phyloP scores from a whole-genome alignment of 2,888 invertebrate species.

The Ochropacha duplaris region DNA sequence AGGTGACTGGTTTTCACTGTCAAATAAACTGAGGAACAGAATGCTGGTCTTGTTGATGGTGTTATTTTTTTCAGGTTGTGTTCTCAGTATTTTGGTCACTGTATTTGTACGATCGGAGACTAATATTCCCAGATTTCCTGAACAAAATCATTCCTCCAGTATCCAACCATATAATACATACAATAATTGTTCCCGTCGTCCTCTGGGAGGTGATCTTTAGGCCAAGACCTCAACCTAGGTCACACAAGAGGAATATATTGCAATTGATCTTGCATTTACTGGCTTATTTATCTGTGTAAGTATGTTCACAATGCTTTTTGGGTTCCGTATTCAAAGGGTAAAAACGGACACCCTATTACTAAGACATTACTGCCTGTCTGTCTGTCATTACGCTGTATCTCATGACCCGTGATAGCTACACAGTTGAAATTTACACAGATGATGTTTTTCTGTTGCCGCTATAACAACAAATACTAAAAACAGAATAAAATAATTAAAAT shows the following conservation, averaged over 20 bases:
- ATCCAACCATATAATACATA: slow-evolving; percentile 67
- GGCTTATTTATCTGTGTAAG: slow-evolving; percentile 61
- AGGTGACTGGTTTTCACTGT: too few relatives aligned
- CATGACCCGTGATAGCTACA: too few relatives aligned
- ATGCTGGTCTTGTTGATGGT: neutral
- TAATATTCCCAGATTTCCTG: slow-evolving; percentile 54
- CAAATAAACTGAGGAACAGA: too few relatives aligned
- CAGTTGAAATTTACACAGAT: too few relatives aligned
- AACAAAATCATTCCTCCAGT: slow-evolving; percentile 46
- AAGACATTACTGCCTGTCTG: too few relatives aligned
- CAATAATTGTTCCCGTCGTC: slow-evolving; percentile 54
- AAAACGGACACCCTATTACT: too few relatives aligned
- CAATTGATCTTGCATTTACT: slow-evolving; percentile 43
- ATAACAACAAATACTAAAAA: too few relatives aligned
- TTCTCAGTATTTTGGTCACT: slow-evolving; percentile 61
- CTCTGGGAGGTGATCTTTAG: slow-evolving; percentile 56
- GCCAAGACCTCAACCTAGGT: slow-evolving; percentile 47
- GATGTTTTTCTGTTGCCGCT: too few relatives aligned
- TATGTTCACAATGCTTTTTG: too few relatives aligned
- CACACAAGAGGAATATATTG: slow-evolving; percentile 46
- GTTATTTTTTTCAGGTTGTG: slow-evolving; percentile 52
- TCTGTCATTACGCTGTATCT: too few relatives aligned
- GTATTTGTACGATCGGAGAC: slow-evolving; percentile 49
- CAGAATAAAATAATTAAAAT: too few relatives aligned
- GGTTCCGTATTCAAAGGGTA: too few relatives aligned